These are phyloP conservation scores for Macaca fascicularis DNA, from an alignment of 2,113 vertebrate genomes.

Conservation along the genomic window DNA sequence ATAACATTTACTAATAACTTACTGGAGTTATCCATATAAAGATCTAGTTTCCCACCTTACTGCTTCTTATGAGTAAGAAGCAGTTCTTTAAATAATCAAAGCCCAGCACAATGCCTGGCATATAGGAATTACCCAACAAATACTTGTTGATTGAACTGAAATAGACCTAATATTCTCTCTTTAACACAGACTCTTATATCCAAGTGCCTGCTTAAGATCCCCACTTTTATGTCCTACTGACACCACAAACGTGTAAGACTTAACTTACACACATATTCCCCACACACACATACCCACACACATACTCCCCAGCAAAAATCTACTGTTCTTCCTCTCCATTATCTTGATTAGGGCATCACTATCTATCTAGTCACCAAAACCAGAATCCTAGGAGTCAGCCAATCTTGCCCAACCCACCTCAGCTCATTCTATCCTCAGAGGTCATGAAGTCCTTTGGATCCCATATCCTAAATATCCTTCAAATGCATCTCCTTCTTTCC, in stretches of 20 bases:
- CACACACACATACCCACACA: neutral
- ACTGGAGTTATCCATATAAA: neutral
- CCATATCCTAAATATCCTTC: neutral
- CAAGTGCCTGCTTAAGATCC: neutral
- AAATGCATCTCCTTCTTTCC: neutral
- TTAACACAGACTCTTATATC: neutral
- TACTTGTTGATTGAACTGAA: neutral
- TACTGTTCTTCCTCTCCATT: neutral
- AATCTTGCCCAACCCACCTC: neutral
- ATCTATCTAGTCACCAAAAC: neutral
- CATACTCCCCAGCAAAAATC: neutral
- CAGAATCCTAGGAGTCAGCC: neutral
- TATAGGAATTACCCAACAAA: neutral
- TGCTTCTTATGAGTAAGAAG: neutral
- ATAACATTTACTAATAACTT: slow-evolving; percentile 11
- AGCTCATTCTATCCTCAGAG: neutral
- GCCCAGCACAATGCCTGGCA: neutral
- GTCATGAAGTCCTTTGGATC: neutral
- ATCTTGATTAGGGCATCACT: neutral
- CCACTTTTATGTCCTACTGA: neutral
- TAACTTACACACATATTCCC: neutral
- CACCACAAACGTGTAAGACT: neutral
- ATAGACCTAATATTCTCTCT: neutral
- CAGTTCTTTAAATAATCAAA: neutral
- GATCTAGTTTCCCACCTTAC: neutral